Percentiles rank a stretch among this genome's conserved stretches.
These are phyloP conservation scores for Brachionus angularis DNA, from an alignment of 1,140 invertebrate species.

Conservation along the genomic window DNA sequence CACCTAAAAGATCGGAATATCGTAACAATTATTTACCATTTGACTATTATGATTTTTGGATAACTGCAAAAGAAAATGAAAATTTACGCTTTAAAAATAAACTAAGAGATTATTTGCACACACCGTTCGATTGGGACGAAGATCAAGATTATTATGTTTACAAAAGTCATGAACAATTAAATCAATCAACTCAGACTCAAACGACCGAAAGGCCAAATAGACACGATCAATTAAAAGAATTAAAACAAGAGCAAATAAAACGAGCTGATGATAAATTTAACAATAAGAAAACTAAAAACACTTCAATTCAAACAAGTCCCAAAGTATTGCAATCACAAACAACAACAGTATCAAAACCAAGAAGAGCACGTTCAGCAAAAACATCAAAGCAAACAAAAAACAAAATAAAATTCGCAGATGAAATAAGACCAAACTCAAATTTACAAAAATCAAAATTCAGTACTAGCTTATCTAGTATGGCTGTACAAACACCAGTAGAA, in stretches of 20 bases:
- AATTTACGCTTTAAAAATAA: slow-evolving; percentile 41
- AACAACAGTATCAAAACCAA: slow-evolving; percentile 2
- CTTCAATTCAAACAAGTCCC: not conserved
- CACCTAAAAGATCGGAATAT: slow-evolving; percentile 32
- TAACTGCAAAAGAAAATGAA: slow-evolving; percentile 40
- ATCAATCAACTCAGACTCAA: slow-evolving; percentile 20
- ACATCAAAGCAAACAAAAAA: slow-evolving; percentile 16
- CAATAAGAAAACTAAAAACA: not conserved
- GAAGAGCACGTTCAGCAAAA: not conserved
- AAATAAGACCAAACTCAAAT: slow-evolving; percentile 14
- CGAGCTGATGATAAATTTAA: not conserved
- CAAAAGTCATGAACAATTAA: not conserved
- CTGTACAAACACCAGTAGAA: slow-evolving; percentile 29
- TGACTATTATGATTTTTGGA: slow-evolving; percentile 44
- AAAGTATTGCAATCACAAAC: too few relatives aligned
- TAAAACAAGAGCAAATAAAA: slow-evolving; percentile 11
- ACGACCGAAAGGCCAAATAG: slow-evolving; percentile 16
- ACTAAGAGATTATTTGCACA: slow-evolving; percentile 42
- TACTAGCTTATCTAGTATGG: slow-evolving; percentile 28
- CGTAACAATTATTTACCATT: slow-evolving; percentile 34
- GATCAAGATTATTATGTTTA: slow-evolving; percentile 12
- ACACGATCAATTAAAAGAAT: slow-evolving; percentile 27
- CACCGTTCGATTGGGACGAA: slow-evolving; percentile 43
- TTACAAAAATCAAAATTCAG: slow-evolving; percentile 15
- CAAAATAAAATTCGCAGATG: not conserved